phyloP scores from a whole-genome alignment of 2,888 invertebrate genomes.

The Eucera pruinosa region DNA sequence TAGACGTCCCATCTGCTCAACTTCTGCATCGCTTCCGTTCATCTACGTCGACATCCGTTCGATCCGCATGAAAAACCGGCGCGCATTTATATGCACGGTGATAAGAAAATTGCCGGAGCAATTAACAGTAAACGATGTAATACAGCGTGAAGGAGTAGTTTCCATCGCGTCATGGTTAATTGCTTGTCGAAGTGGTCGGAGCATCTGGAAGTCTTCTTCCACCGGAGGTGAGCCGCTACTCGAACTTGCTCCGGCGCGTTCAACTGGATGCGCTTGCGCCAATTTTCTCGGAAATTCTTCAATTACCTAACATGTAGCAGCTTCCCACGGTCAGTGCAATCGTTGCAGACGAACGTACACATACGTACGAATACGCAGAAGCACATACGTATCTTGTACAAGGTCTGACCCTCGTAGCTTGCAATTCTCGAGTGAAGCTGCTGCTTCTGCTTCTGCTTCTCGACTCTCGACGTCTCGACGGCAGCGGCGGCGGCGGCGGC shows the following conservation, averaged over 20 bases:
- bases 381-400: slow-evolving; percentile 1
- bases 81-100: neutral
- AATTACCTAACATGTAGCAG: slow-evolving; percentile 66
- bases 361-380: neutral
- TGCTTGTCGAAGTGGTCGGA: slow-evolving; percentile 15
- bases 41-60: no score
- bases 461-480: slow-evolving; percentile 24
- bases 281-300: slow-evolving; percentile 71
- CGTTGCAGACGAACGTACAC: slow-evolving; percentile 18
- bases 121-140: slow-evolving; percentile 9
- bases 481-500: no score
- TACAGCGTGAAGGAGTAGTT: slow-evolving; percentile 38
- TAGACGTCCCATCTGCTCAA: no score
- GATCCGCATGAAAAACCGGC: no score
- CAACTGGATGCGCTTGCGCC: slow-evolving; percentile 18
- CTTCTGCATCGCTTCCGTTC: no score
- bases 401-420: slow-evolving; percentile 43
- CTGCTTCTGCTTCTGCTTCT: neutral
- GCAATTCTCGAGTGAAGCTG: slow-evolving; percentile 24
- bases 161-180: slow-evolving; percentile 64
- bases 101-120: neutral
- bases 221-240: slow-evolving; percentile 15
- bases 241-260: slow-evolving; percentile 26
- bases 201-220: neutral
- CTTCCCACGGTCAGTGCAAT: slow-evolving; percentile 67